Evolutionary conservation across 2,797 vertebrate genomes (phyloP).

Genomic region (Urocyon cinereoargenteus): DNA sequence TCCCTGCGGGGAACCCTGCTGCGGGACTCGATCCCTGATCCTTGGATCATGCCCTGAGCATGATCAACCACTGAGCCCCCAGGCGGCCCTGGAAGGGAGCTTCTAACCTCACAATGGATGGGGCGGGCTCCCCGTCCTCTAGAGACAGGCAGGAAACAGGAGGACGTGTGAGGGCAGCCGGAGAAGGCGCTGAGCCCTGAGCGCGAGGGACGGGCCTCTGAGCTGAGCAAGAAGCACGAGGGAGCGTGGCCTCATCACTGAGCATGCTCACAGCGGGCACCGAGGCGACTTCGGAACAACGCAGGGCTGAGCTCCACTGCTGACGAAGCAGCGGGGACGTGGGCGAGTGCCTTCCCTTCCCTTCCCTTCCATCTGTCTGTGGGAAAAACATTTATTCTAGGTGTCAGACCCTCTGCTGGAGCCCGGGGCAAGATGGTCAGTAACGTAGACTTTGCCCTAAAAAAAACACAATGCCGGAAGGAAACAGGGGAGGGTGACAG

Average conservation of each 20-base stretch:
- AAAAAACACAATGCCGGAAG: not conserved
- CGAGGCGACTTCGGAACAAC: rapidly evolving
- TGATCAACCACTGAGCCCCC: too few species aligned
- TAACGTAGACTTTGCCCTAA: not conserved
- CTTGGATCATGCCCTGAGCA: too few species aligned
- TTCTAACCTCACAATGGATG: rapidly evolving
- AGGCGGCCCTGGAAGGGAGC: not conserved
- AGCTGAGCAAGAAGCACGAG: constrained; percentile 36
- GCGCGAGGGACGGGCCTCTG: not conserved
- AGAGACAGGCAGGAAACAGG: not conserved
- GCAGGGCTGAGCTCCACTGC: not conserved
- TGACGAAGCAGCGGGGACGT: rapidly evolving
- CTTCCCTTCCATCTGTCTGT: constrained; percentile 20
- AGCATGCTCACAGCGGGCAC: not conserved
- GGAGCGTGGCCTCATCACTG: constrained; percentile 31
- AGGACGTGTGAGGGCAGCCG: not conserved
- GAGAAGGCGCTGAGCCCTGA: not conserved
- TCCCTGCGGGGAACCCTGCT: too few species aligned
- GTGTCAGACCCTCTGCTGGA: not conserved
- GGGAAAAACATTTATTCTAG: not conserved
- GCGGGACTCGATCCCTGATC: too few species aligned
- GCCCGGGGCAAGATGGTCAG: not conserved
- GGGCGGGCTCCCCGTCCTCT: not conserved
- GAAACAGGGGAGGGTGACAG: not conserved
- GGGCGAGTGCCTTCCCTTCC: not conserved